Evolutionary conservation across 2,797 vertebrate species (phyloP).

Genomic region (Halcyon smyrnensis): DNA sequence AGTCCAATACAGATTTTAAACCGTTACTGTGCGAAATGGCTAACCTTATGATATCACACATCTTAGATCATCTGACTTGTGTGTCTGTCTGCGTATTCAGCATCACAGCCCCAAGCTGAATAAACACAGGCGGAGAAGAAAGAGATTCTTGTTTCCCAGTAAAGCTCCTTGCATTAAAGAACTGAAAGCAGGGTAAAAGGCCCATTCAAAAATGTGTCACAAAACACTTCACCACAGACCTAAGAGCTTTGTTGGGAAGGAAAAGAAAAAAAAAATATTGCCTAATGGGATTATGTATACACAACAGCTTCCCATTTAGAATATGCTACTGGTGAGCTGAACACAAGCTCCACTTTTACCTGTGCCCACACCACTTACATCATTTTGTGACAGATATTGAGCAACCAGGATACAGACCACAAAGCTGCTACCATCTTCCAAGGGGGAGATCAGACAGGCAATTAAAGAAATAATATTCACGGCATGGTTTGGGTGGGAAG

Average conservation of each 20-base stretch:
- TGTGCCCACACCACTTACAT: background rate
- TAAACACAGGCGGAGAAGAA: slow-evolving; percentile 68
- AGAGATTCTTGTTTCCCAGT: slow-evolving; percentile 69
- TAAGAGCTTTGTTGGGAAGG: background rate
- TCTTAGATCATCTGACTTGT: slow-evolving; percentile 66
- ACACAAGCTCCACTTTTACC: background rate
- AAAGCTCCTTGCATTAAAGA: slow-evolving; percentile 53
- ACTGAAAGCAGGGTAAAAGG: slow-evolving; percentile 45
- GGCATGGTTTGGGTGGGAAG: background rate
- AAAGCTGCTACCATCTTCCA: slow-evolving; percentile 4
- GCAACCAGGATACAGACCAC: background rate
- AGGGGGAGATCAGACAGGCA: background rate
- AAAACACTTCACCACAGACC: slow-evolving; percentile 23
- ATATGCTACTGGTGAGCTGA: background rate
- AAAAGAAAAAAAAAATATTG: background rate
- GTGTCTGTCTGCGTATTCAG: slow-evolving; percentile 39
- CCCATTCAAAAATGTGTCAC: slow-evolving; percentile 57
- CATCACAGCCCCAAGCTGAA: slow-evolving; percentile 42
- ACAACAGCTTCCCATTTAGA: slow-evolving; percentile 13
- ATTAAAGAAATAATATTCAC: background rate
- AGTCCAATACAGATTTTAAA: background rate
- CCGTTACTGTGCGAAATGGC: slow-evolving; percentile 55
- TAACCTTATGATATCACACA: slow-evolving; percentile 49
- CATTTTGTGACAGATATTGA: background rate
- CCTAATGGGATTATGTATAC: background rate